These are phyloP conservation scores for Hippolais icterina DNA, from an alignment of 2,113 vertebrate genomes.

Conservation along the genomic window DNA sequence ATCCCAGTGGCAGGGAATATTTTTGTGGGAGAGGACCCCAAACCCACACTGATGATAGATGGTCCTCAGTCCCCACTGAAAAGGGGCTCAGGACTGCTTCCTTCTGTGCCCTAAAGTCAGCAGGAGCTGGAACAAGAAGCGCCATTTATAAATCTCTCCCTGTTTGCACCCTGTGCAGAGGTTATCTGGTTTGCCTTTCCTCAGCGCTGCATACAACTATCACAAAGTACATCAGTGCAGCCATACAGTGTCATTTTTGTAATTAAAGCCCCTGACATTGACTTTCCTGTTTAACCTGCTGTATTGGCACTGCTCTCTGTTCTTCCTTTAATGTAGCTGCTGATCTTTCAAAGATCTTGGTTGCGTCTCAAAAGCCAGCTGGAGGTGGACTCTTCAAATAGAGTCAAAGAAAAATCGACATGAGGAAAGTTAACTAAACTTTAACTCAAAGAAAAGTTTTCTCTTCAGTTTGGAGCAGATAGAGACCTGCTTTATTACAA, in stretches of 20 bases:
- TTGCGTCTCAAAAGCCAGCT: slow-evolving; percentile 50
- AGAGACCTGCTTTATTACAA: slow-evolving; percentile 49
- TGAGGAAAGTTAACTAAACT: slow-evolving; percentile 44
- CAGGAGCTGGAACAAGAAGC: not conserved
- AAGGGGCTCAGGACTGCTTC: not conserved
- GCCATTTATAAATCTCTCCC: not conserved
- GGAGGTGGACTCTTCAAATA: slow-evolving; percentile 48
- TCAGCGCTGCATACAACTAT: not conserved
- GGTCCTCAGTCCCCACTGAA: not conserved
- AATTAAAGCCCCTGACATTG: slow-evolving; percentile 39
- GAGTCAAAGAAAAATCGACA: slow-evolving; percentile 20
- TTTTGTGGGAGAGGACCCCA: not conserved
- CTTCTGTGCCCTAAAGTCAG: not conserved
- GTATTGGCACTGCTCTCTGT: slow-evolving; percentile 8
- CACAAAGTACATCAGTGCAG: not conserved
- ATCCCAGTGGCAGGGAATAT: not conserved
- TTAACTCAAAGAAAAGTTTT: slow-evolving; percentile 59
- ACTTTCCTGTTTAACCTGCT: slow-evolving; percentile 44
- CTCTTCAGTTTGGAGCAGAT: slow-evolving; percentile 47
- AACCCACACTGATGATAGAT: not conserved
- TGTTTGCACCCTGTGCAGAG: not conserved
- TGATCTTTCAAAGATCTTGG: slow-evolving; percentile 59
- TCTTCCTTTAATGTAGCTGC: slow-evolving; percentile 52
- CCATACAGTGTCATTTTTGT: slow-evolving; percentile 8
- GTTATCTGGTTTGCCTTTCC: not conserved